These are phyloP conservation scores for Hipposideros larvatus DNA, from an alignment of 2,797 vertebrate species.

Conservation along the genomic window DNA sequence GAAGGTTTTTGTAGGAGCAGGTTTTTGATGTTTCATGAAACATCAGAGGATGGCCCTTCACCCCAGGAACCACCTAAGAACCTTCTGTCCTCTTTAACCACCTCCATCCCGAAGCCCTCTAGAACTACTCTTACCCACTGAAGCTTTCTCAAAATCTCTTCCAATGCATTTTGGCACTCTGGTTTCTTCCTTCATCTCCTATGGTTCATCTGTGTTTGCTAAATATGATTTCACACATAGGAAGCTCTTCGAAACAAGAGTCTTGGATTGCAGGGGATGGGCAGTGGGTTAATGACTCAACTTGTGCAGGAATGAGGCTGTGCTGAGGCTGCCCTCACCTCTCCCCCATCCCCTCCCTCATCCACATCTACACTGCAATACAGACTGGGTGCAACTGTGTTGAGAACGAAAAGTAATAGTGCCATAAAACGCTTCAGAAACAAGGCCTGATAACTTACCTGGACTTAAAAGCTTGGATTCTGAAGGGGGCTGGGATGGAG, in stretches of 20 bases:
- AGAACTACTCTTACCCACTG: not conserved
- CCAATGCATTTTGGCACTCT: not conserved
- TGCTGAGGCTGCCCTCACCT: too few relatives aligned
- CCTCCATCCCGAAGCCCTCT: not conserved
- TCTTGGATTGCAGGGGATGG: not conserved
- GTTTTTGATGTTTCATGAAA: not conserved
- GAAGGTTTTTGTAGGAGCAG: not conserved
- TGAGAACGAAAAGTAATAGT: not conserved
- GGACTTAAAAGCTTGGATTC: not conserved
- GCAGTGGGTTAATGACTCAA: not conserved
- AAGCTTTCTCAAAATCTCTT: conserved; percentile 16
- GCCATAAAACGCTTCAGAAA: not conserved
- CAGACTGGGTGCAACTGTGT: not conserved
- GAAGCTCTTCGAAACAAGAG: conserved; percentile 71
- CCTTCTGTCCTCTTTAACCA: too few relatives aligned
- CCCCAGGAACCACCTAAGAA: not conserved
- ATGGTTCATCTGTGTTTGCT: conserved; percentile 64
- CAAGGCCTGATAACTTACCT: not conserved
- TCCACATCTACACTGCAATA: too few relatives aligned
- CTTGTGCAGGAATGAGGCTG: not conserved
- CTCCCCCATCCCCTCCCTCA: not conserved
- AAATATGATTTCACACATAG: conserved; percentile 64
- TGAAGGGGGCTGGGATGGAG: not conserved
- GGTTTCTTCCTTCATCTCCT: conserved; percentile 1
- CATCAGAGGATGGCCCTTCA: not conserved